Conservation (phyloP, 2,797 vertebrate species). For the Premnoplex brunnescens region DNA sequence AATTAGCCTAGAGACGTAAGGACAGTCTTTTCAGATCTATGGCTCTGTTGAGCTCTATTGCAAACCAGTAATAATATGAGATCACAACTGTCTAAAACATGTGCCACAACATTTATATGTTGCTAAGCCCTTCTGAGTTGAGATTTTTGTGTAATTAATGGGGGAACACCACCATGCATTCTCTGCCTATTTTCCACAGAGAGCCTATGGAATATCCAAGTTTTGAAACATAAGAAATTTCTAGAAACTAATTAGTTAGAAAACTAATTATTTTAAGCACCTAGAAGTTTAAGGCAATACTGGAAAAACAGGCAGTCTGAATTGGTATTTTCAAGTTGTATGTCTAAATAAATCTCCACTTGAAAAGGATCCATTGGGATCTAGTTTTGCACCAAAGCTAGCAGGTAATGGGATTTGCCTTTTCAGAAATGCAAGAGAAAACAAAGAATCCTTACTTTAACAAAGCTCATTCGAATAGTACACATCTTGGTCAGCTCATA, state of each 20-base stretch:
- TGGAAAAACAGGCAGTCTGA: background rate
- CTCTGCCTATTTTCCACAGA: background rate
- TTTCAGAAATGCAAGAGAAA: background rate
- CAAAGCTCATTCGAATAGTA: conserved; percentile 97
- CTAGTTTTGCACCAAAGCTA: background rate
- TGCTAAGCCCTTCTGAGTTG: background rate
- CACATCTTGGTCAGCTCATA: conserved; percentile 99
- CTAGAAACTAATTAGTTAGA: background rate
- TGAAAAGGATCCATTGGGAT: background rate
- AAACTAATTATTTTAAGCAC: background rate
- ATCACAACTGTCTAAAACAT: background rate
- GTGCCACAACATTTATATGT: background rate
- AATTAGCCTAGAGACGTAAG: background rate
- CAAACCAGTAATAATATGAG: background rate
- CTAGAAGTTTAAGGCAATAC: background rate
- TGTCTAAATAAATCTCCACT: background rate
- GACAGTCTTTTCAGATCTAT: background rate
- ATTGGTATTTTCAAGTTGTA: background rate
- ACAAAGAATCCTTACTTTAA: conserved; percentile 86
- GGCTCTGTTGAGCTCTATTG: background rate
- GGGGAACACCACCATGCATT: background rate
- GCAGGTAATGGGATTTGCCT: background rate
- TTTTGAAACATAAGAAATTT: background rate
- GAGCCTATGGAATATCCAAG: background rate
- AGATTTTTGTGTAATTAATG: background rate